Evolutionary conservation across 2,113 vertebrate genomes (phyloP), one percentile per base, ranked within the genome.

Genomic region (Osmerus eperlanus): DNA sequence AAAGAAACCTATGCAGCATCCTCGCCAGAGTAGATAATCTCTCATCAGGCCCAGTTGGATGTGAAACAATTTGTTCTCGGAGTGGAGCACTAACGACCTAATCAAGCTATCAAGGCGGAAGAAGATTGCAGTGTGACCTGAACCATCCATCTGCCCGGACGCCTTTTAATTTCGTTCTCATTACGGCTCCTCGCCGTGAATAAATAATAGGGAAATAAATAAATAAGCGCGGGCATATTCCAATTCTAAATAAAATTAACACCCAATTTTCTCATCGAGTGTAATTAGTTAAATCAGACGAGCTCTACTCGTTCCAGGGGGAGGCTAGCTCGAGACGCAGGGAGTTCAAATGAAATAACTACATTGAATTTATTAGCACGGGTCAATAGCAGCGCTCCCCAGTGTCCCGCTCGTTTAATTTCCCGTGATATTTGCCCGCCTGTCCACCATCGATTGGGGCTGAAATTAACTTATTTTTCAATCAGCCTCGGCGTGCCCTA

Each of bases 401-500:
- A 21, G 95, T 92, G 96, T 92, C 90, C 91, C 89, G 95, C 94
- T 94, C 94, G 95, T 98, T 98, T 98, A 98, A 98, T 98, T 98
- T 98, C 97, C 96, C 97, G 95, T 98, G 97, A 97, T 98, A 98
- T 98, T 98, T 98, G 95, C 95, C 95, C 92, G 95, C 95, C 95
- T 96, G 95, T 93, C 94, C 95, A 92, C 94, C 95, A 98, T 98
- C 96, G 97, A 98, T 97, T 97, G 95, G 94, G 94, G 93, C 88
- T 93, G 95, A 98, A 98, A 98, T 98, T 97, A 97, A 98, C 96
- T 97, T 98, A 97, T 98, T 98, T 98, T 98, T 98, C 97, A 98
- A 98, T 98, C 97, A 98, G 96, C 92, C 94, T 90, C 87, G 84
- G 89, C 91, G 89, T 93, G 95, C 96, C 96, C 95, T 93, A 91